Conservation (phyloP, 2,888 invertebrate genomes). For the Liopterus haemorrhoidalis region DNA sequence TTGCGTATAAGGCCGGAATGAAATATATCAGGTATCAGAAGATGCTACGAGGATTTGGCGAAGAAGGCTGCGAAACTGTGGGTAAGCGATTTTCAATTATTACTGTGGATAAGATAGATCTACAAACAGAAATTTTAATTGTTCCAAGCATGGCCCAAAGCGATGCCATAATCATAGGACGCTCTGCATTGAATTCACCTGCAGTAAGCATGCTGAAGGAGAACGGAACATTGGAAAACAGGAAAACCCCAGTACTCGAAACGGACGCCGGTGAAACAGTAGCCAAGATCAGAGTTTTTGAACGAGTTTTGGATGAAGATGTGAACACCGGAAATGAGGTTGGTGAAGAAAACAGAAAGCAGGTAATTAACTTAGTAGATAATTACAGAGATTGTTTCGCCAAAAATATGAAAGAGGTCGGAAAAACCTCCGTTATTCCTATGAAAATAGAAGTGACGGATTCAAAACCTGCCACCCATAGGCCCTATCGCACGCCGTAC, state of each 20-base stretch:
- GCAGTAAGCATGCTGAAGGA: neutral
- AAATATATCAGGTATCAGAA: neutral
- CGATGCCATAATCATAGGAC: neutral
- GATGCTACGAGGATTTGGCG: neutral
- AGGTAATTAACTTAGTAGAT: neutral
- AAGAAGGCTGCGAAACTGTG: neutral
- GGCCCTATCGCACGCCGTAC: conserved; percentile 7
- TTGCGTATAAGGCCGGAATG: neutral
- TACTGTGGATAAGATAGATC: neutral
- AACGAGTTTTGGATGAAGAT: neutral
- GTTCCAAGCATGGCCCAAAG: neutral
- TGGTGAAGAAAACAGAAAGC: neutral
- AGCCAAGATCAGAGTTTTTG: neutral
- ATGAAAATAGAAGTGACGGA: conserved; percentile 9
- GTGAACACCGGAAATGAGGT: neutral
- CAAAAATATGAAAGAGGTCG: neutral
- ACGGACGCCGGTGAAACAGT: neutral
- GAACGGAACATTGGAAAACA: neutral
- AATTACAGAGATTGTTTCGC: neutral
- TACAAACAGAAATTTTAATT: neutral
- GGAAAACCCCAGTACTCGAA: neutral
- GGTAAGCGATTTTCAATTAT: neutral
- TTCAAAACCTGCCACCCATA: conserved; percentile 25
- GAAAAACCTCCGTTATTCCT: neutral
- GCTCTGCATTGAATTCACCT: neutral